A percentile compares a stretch with the other conserved stretches of the same genome.
Evolutionary conservation across 2,888 invertebrate species (phyloP).

Genomic region (Netelia virgata): DNA sequence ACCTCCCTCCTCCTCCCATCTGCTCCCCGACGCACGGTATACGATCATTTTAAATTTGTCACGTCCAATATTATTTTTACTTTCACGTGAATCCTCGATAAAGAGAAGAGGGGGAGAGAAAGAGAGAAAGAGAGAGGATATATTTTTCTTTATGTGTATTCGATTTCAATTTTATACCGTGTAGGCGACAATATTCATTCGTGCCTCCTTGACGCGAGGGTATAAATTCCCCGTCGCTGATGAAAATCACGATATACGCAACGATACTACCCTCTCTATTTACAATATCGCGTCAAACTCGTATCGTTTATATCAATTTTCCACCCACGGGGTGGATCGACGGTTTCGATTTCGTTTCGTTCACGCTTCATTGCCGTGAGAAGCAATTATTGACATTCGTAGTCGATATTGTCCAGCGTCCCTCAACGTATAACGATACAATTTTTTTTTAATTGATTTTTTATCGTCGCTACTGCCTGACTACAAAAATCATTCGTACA

Average conservation of each 20-base stretch:
- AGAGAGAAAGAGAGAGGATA: neutral
- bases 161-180: neutral
- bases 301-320: neutral
- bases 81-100: neutral
- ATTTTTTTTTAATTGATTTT: too few relatives aligned
- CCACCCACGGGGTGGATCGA: neutral
- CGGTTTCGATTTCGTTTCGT: neutral
- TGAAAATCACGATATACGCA: neutral
- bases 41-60: neutral
- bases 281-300: neutral
- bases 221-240: neutral
- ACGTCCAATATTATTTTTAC: neutral
- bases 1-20: too few relatives aligned
- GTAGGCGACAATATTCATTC: neutral
- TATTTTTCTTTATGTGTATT: neutral
- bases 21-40: neutral
- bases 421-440: too few relatives aligned
- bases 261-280: neutral
- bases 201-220: neutral
- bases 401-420: neutral
- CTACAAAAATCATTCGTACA: too few relatives aligned
- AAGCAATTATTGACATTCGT: neutral
- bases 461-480: too few relatives aligned
- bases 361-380: neutral
- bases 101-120: neutral